Base-by-base conservation (phyloP, 2,113 vertebrate genomes). In the human region DNA sequence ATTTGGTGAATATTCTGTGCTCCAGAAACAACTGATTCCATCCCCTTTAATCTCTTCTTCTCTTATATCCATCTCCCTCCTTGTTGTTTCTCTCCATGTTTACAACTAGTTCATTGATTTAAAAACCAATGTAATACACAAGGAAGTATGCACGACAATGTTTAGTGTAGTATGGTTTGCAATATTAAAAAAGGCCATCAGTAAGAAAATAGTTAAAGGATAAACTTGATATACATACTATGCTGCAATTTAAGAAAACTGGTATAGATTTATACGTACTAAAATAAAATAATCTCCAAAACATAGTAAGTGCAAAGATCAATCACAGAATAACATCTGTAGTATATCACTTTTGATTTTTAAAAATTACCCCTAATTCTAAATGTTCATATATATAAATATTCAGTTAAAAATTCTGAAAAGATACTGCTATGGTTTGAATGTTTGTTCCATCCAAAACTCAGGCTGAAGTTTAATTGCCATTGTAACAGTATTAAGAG, bases 211-310 rank as follows among this genome's bases (percentile, higher is more conserved):
- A 94, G 22, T 48, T 75, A 75, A 90, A 88, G 57, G 79, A 79
- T 25, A 96, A 87, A 68, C 76, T 30, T 66, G 23, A 75, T 16
- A 66, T 48, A 55, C 12, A 35, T 11, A 93, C 8, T 38, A 30
- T 52, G 23, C 52, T 45, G 32, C n/a, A 89, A 25, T 86, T 89
- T 96, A 86, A 97, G 43, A 87, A 68, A 45, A 93, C 2, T 80
- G 10, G 22, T 38, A 95, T 48, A 95, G 55, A 81, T 55, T 32
- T 59, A 52, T 57, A 90, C n/a, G 35, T 66, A 93, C 4, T 45
- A 10, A 90, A 52, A 88, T 40, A 38, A 93, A 81, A 80, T 50
- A 52, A 61, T 82, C 50, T 92, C 64, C 8, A 86, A 89, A 92
- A 92, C 6, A 64, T 35, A 83, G 61, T 84, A 92, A n/a, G 52